Base-by-base conservation (phyloP, 2,113 vertebrate genomes). In the Rallus limicola region DNA sequence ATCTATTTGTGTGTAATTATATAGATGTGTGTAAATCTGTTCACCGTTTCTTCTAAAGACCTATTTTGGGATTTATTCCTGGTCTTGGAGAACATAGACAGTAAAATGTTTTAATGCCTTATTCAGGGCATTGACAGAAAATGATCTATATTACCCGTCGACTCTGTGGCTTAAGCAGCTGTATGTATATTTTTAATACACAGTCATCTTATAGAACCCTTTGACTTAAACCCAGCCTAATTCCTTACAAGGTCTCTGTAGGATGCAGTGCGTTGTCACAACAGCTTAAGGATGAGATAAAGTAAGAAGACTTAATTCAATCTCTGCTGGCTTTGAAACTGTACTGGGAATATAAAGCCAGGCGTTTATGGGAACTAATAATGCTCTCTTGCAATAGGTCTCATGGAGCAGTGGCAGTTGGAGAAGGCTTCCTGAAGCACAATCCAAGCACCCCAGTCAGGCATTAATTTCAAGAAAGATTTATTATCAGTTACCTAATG, bases 261-360 rank as follows among this genome's bases (percentile, higher is more conserved):
- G 90, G 88, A 69, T 86, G n/a, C 72, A 36, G 38, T 33, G 46
- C 7, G 7, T 91, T 97, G 95, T 89, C 93, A 86, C 83, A 92
- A 69, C 84, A 93, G 86, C 88, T 96, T 94, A 92, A 65, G 81
- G 88, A 68, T 2, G 8, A 89, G 86, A 96, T 94, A 84, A 95
- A 92, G 69, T 62, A 77, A 82, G 63, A 36, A 80, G 69, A 67
- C 46, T 91, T 93, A 93, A 95, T 94, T 92, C 86, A 91, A 46
- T 94, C 91, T 91, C 58, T 88, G 24, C 60, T 85, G 91, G 36
- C 81, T 89, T 91, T 87, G 83, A 91, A 80, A 76, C 36, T 2
- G 2, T 65, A 79, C 65, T 50, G 89, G 88, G 65, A 82, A 72
- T 87, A 85, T 33, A 79, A 91, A 59, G 68, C 2, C 33, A 55